A percentile compares a stretch with the other conserved stretches of the same genome.
Evolutionary conservation across 2,888 invertebrate genomes (phyloP).

Genomic region (Melieria omissa): DNA sequence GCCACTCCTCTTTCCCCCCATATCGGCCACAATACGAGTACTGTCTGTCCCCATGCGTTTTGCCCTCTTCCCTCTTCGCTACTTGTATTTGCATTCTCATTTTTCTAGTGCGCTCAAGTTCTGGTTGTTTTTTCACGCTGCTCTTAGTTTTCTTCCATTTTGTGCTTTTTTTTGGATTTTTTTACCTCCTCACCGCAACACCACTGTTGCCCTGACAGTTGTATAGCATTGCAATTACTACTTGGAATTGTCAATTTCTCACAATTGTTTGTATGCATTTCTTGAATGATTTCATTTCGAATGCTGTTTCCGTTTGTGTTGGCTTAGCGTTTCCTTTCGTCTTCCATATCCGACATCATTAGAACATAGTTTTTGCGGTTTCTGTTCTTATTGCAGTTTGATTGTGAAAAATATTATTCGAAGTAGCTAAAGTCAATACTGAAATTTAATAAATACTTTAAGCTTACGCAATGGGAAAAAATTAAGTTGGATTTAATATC

Average conservation of each 20-base stretch:
- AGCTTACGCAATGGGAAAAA: too few relatives aligned
- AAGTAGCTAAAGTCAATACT: too few relatives aligned
- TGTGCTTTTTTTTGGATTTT: not conserved
- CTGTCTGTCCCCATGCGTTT: not conserved
- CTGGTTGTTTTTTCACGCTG: not conserved
- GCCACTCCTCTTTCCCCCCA: not conserved
- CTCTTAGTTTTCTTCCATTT: not conserved
- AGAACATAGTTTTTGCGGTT: not conserved
- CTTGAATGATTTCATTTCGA: constrained; percentile 56
- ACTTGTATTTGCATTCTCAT: not conserved
- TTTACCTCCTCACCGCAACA: not conserved
- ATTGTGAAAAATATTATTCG: too few relatives aligned
- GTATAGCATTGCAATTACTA: constrained; percentile 27
- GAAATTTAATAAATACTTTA: too few relatives aligned
- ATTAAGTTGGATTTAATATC: too few relatives aligned
- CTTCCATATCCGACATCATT: constrained; percentile 28
- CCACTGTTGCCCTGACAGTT: not conserved
- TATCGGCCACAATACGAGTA: not conserved
- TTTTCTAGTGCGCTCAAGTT: constrained; percentile 6
- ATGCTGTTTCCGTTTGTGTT: constrained; percentile 48
- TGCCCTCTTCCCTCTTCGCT: not conserved
- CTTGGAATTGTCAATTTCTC: constrained; percentile 28
- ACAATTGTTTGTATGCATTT: constrained; percentile 55
- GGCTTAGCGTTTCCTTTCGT: constrained; percentile 15
- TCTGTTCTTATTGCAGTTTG: not conserved